A percentile compares a stretch with the other conserved stretches of the same genome.
Conservation (phyloP, 2,797 vertebrate genomes). For the Gobio occitaniae region DNA sequence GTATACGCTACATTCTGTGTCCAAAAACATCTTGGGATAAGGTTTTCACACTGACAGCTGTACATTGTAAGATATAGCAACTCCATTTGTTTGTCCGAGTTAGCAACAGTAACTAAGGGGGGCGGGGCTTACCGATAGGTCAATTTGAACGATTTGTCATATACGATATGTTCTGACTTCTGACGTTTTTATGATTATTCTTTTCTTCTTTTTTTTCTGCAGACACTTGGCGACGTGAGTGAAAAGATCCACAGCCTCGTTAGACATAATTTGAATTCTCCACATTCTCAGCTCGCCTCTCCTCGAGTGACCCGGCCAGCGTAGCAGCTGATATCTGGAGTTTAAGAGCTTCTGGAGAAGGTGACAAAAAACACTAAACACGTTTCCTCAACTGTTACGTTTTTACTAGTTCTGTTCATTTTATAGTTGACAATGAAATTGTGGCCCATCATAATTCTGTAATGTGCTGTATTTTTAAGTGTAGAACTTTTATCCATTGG, state of each 20-base stretch:
- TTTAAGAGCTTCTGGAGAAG: slow-evolving; percentile 27
- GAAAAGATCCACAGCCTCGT: slow-evolving; percentile 71
- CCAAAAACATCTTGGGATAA: too few species aligned
- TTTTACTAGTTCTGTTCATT: slow-evolving; percentile 8
- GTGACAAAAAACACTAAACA: slow-evolving; percentile 36
- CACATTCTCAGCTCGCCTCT: slow-evolving; percentile 26
- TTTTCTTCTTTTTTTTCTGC: not conserved
- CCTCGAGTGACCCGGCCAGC: slow-evolving; percentile 9
- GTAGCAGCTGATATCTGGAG: slow-evolving; percentile 21
- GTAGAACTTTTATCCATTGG: not conserved
- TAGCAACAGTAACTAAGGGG: too few species aligned
- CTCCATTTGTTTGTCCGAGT: too few species aligned
- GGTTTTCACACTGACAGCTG: too few species aligned
- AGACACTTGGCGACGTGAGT: slow-evolving; percentile 63
- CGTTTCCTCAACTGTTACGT: slow-evolving; percentile 2
- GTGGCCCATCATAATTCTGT: not conserved
- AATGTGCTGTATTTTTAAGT: not conserved
- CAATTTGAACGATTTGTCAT: not conserved
- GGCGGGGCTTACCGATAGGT: too few species aligned
- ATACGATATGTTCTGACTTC: not conserved
- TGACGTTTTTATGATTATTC: not conserved
- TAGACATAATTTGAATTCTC: slow-evolving; percentile 61
- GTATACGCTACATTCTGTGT: too few species aligned
- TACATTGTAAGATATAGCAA: too few species aligned
- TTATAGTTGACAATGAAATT: not conserved